phyloP scores from a whole-genome alignment of 2,797 vertebrate genomes.

The Hydrophis major region DNA sequence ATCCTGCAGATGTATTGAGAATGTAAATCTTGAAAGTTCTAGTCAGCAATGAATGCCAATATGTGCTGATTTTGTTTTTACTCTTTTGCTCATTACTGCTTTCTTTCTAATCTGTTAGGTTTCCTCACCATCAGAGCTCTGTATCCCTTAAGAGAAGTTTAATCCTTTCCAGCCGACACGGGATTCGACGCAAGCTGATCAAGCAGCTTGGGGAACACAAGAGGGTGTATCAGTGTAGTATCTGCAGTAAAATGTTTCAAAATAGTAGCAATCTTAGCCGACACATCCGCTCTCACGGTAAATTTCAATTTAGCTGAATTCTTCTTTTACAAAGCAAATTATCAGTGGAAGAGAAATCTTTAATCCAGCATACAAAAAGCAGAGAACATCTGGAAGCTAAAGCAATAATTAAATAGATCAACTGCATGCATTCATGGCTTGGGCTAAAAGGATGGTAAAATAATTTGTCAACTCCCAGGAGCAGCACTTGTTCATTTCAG shows the following conservation, averaged over 20 bases:
- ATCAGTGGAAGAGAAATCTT: background rate
- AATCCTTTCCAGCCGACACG: conserved; percentile 74
- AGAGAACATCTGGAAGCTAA: background rate
- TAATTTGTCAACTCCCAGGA: background rate
- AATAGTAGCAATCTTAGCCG: conserved; percentile 99
- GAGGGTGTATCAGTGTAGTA: conserved; percentile 88
- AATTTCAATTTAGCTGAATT: conserved; percentile 33
- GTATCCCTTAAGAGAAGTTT: conserved; percentile 75
- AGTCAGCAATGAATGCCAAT: background rate
- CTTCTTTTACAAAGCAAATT: background rate
- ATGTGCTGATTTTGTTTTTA: background rate
- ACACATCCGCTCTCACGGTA: conserved; percentile 95
- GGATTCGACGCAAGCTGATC: conserved; percentile 75
- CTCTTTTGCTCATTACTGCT: conserved; percentile 49
- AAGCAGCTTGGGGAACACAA: conserved; percentile 87
- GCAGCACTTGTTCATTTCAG: background rate
- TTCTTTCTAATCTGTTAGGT: conserved; percentile 66
- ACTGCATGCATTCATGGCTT: background rate
- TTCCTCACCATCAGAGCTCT: conserved; percentile 69
- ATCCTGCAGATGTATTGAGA: background rate
- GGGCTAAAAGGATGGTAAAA: background rate
- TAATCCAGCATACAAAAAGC: conserved; percentile 6
- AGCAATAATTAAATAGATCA: background rate
- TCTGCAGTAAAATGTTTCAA: conserved; percentile 95
- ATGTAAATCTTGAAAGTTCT: background rate